Conservation (phyloP, 2,888 invertebrate genomes). For the Protonemura montana region DNA sequence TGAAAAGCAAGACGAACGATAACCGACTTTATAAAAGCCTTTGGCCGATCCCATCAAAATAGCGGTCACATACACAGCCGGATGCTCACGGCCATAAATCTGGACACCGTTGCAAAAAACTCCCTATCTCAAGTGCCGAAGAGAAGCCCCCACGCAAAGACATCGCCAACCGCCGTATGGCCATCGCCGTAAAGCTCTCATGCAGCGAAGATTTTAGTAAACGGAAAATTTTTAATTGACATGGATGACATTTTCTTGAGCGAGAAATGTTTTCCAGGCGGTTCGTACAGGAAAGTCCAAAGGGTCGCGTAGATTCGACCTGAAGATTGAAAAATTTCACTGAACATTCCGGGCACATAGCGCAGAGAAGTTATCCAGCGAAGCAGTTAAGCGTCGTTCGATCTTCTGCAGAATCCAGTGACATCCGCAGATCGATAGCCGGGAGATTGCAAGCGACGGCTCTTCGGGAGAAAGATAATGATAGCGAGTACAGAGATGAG, state of each 20-base stretch:
- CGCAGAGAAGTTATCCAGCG: conserved; percentile 28
- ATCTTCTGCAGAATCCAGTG: conserved; percentile 18
- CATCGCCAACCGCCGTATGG: too few species aligned
- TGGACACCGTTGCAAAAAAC: not conserved
- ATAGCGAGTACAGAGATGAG: not conserved
- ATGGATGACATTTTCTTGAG: not conserved
- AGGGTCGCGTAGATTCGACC: conserved; percentile 30
- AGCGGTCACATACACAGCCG: conserved; percentile 40
- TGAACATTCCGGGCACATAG: conserved; percentile 47
- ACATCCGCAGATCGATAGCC: conserved; percentile 28
- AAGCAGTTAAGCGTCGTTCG: conserved; percentile 34
- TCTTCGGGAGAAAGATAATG: not conserved
- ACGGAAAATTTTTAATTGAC: not conserved
- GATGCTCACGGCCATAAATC: conserved; percentile 13
- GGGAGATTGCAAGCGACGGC: not conserved
- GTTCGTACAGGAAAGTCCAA: conserved; percentile 15
- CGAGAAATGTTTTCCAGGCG: conserved; percentile 34
- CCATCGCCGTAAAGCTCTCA: too few species aligned
- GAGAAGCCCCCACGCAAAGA: not conserved
- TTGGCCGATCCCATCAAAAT: conserved; percentile 40
- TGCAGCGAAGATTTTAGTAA: too few species aligned
- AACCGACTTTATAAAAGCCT: conserved; percentile 38
- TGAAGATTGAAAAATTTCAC: conserved; percentile 48
- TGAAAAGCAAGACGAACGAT: conserved; percentile 40
- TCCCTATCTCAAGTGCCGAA: not conserved